Evolutionary conservation across 2,113 vertebrate genomes (phyloP).

Genomic region (Odontophorus gujanensis): DNA sequence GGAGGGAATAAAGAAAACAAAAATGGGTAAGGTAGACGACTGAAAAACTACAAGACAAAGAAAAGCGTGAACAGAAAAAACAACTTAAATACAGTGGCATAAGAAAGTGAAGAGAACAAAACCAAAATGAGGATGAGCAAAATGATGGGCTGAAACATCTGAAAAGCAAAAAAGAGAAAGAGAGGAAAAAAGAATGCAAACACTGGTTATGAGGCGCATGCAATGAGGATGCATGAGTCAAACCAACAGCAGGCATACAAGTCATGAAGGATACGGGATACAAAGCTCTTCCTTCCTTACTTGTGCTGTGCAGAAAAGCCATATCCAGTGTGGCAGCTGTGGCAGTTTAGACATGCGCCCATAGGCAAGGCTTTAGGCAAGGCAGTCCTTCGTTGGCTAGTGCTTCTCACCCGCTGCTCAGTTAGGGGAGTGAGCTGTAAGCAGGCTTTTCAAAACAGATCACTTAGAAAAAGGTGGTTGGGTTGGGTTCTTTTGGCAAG

Average conservation of each 20-base stretch:
- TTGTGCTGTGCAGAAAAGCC: slow-evolving; percentile 80
- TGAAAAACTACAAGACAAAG: slow-evolving; percentile 88
- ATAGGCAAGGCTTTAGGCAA: slow-evolving; percentile 67
- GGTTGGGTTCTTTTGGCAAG: slow-evolving; percentile 69
- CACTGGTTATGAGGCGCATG: slow-evolving; percentile 95
- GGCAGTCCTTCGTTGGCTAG: slow-evolving; percentile 73
- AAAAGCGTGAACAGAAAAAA: slow-evolving; percentile 91
- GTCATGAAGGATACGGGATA: slow-evolving; percentile 79
- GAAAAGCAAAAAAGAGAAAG: slow-evolving; percentile 86
- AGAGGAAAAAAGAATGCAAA: slow-evolving; percentile 87
- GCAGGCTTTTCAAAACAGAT: slow-evolving; percentile 73
- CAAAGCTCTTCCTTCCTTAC: slow-evolving; percentile 81
- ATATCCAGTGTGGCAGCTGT: slow-evolving; percentile 69
- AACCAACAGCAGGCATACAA: slow-evolving; percentile 86
- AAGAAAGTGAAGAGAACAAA: slow-evolving; percentile 90
- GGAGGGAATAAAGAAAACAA: slow-evolving; percentile 76
- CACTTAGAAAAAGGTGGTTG: slow-evolving; percentile 59
- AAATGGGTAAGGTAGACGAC: slow-evolving; percentile 79
- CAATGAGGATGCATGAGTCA: slow-evolving; percentile 91
- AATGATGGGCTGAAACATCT: slow-evolving; percentile 92
- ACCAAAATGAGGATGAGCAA: slow-evolving; percentile 90
- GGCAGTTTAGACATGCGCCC: slow-evolving; percentile 74
- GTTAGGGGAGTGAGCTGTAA: slow-evolving; percentile 69
- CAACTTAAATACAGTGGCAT: slow-evolving; percentile 90
- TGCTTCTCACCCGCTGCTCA: slow-evolving; percentile 60